These are phyloP conservation scores for Trachelipus rathkii DNA, from an alignment of 1,140 invertebrate species.

Conservation along the genomic window DNA sequence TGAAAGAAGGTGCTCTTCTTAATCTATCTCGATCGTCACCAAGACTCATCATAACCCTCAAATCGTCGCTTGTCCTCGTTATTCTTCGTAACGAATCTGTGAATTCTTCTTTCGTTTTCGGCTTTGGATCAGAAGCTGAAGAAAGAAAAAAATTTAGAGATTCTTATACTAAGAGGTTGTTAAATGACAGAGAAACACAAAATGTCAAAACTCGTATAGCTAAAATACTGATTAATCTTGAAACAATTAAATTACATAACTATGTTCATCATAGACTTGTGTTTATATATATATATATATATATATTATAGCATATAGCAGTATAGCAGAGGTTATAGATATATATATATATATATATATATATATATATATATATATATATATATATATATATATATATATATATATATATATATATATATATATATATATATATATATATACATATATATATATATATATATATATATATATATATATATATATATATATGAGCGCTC, in stretches of 20 bases:
- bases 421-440: constrained; percentile 9
- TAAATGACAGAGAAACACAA: neutral
- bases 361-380: constrained; percentile 16
- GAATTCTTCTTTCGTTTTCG: constrained; percentile 46
- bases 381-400: constrained; percentile 17
- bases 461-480: constrained; percentile 10
- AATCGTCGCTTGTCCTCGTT: constrained; percentile 41
- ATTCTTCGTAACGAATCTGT: constrained; percentile 43
- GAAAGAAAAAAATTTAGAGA: neutral
- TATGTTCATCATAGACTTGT: no score
- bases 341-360: constrained; percentile 6
- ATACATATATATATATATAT: constrained; percentile 2
- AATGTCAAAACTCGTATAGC: neutral
- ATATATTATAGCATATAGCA: no score
- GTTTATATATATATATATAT: no score
- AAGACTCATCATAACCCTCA: constrained; percentile 43
- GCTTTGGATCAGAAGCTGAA: constrained; percentile 41
- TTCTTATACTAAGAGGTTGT: neutral
- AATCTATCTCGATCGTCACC: constrained; percentile 45
- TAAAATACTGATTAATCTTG: neutral
- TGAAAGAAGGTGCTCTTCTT: constrained; percentile 47
- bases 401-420: constrained; percentile 11
- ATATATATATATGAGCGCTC: neutral
- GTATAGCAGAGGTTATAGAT: no score
- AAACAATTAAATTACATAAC: neutral